These are phyloP conservation scores for Aix galericulata DNA, from an alignment of 2,113 vertebrate genomes.

Conservation along the genomic window DNA sequence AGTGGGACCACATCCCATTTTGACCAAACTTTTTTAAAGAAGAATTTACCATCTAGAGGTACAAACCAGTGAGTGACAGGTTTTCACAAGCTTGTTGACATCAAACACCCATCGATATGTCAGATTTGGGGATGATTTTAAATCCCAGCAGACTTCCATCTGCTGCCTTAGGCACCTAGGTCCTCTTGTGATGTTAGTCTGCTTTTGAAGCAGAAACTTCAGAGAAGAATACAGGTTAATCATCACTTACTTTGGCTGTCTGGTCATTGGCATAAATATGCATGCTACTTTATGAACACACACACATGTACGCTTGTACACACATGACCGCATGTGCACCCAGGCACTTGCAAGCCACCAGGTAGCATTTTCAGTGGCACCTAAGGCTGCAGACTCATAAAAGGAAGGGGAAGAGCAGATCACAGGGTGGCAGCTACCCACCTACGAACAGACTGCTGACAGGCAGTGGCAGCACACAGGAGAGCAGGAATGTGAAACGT, in stretches of 20 bases:
- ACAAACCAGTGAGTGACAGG: neutral
- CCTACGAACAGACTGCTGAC: neutral
- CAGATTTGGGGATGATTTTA: neutral
- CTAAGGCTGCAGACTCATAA: neutral
- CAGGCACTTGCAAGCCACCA: neutral
- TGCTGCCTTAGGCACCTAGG: neutral
- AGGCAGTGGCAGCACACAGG: neutral
- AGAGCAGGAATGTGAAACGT: neutral
- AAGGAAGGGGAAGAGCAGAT: neutral
- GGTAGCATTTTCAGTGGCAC: neutral
- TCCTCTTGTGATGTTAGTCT: neutral
- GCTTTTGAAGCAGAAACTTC: neutral
- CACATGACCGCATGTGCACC: neutral
- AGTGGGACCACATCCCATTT: neutral
- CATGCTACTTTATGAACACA: neutral
- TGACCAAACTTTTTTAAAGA: neutral
- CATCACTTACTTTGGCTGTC: neutral
- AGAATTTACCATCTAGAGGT: neutral
- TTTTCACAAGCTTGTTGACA: neutral
- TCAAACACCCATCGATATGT: neutral
- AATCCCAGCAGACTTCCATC: neutral
- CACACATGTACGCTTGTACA: too few relatives aligned
- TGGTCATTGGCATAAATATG: rapidly evolving
- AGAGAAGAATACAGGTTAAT: neutral
- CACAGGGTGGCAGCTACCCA: neutral